Conservation (phyloP, 2,888 invertebrate species). For the Endotricha flammealis region DNA sequence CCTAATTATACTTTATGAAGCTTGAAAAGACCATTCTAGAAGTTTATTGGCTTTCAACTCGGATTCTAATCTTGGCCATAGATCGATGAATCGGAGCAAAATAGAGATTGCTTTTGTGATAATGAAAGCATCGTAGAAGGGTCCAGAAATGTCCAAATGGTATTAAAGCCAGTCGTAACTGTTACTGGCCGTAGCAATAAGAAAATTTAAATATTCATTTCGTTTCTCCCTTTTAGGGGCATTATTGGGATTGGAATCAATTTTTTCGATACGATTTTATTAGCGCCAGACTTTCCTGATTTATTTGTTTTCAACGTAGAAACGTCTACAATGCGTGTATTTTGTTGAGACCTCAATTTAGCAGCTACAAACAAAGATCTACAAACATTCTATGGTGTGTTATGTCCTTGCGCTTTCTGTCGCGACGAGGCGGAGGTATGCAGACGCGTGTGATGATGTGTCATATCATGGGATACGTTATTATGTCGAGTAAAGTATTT, state of each 20-base stretch:
- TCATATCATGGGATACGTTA: too few relatives aligned
- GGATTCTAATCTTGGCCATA: constrained; percentile 46
- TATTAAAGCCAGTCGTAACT: constrained; percentile 37
- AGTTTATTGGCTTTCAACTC: constrained; percentile 36
- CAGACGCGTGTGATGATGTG: too few relatives aligned
- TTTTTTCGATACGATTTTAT: constrained; percentile 12
- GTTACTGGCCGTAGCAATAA: constrained; percentile 29
- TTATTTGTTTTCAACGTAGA: constrained; percentile 3
- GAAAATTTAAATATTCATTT: constrained; percentile 33
- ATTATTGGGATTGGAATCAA: constrained; percentile 27
- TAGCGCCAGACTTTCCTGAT: not conserved
- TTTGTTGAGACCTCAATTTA: too few relatives aligned
- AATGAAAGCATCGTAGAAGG: constrained; percentile 52
- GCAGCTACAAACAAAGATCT: too few relatives aligned
- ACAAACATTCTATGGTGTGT: too few relatives aligned
- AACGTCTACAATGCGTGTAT: too few relatives aligned
- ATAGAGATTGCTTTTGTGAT: constrained; percentile 53
- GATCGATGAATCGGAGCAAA: constrained; percentile 48
- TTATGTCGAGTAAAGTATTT: too few relatives aligned
- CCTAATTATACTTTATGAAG: constrained; percentile 25
- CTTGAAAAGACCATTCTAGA: constrained; percentile 34
- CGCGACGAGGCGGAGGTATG: too few relatives aligned
- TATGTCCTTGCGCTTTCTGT: too few relatives aligned
- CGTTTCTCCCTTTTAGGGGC: constrained; percentile 21
- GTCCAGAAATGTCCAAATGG: constrained; percentile 45